Evolutionary conservation across 2,888 invertebrate genomes (phyloP), one percentile per base, ranked within the genome.

Genomic region (Protophormia terraenovae): DNA sequence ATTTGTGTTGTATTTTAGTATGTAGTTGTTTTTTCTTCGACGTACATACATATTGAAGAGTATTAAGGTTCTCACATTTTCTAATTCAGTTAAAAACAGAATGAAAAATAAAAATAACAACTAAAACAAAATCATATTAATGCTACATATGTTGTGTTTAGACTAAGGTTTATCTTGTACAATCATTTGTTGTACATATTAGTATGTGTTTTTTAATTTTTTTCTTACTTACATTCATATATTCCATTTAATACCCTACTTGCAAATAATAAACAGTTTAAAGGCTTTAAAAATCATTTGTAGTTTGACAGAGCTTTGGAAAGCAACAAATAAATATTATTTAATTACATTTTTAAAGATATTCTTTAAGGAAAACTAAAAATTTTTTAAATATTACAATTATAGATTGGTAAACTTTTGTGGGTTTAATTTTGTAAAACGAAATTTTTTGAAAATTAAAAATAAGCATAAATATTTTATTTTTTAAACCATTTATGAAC

Each of bases 1-100:
- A 55, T 71, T 45, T 55, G 16, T 27, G 16, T 27, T 58, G 6
- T n/a, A 29, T n/a, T 71, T 1, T 29, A 64, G 24, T 29, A 6
- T 76, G 32, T 16, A 35, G 45, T 60, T 58, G 41, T 47, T 50
- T n/a, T 10, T 8, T 47, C n/a, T n/a, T n/a, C n/a, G n/a, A n/a
- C n/a, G n/a, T n/a, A n/a, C n/a, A n/a, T n/a, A n/a, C n/a, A n/a
- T 58, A 60, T 67, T 79, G 32, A 58, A 64, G 45, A 55, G 35
- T 73, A 78, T 75, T 69, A 77, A 81, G 73, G 81, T 85, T 85
- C 80, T 77, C 84, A 84, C 81, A 84, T 77, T 84, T 84, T 84
- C 82, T 75, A 85, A 85, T 66, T 78, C 62, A 82, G 35, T 47
- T 71, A 69, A 76, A n/a, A 71, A 71, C 22, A 27, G 58, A 60